A percentile compares a stretch with the other conserved stretches of the same genome.
Conservation (phyloP, 2,888 invertebrate genomes). For the Drosophila suboccidentalis region DNA sequence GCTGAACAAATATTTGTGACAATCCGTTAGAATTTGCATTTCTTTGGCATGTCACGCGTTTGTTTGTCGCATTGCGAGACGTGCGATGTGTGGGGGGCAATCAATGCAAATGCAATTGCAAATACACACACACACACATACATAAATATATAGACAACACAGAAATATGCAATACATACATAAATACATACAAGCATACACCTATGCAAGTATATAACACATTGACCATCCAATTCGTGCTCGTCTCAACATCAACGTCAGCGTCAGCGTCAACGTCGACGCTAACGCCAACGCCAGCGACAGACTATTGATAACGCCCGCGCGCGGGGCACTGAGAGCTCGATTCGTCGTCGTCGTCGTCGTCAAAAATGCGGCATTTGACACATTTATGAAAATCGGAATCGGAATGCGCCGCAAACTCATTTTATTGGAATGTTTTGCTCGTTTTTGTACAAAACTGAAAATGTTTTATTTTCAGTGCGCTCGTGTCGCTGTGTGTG, state of each 20-base stretch:
- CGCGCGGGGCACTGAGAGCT: slow-evolving; percentile 34
- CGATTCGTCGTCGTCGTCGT: slow-evolving; percentile 30
- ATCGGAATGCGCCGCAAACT: slow-evolving; percentile 76
- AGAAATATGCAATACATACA: too few species aligned
- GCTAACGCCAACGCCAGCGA: slow-evolving; percentile 29
- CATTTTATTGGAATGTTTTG: slow-evolving; percentile 79
- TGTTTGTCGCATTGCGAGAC: slow-evolving; percentile 32
- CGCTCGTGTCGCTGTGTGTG: slow-evolving; percentile 34
- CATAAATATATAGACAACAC: slow-evolving; percentile 1
- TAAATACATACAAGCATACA: background rate
- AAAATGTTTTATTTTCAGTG: slow-evolving; percentile 65
- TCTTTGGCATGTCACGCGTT: slow-evolving; percentile 67
- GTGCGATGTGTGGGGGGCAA: slow-evolving; percentile 5
- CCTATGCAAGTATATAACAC: slow-evolving; percentile 34
- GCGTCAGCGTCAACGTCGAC: slow-evolving; percentile 23
- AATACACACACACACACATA: slow-evolving; percentile 26
- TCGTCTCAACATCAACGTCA: slow-evolving; percentile 24
- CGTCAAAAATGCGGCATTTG: slow-evolving; percentile 78
- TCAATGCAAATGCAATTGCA: slow-evolving; percentile 41
- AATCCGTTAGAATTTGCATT: slow-evolving; percentile 44
- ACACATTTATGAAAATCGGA: slow-evolving; percentile 82
- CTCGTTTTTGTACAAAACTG: slow-evolving; percentile 56
- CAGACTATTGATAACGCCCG: slow-evolving; percentile 54
- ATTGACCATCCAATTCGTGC: slow-evolving; percentile 54
- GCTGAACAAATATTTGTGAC: slow-evolving; percentile 20